These are phyloP conservation scores for Cremastinae sp. DNA, from an alignment of 2,888 invertebrate genomes.

Conservation along the genomic window DNA sequence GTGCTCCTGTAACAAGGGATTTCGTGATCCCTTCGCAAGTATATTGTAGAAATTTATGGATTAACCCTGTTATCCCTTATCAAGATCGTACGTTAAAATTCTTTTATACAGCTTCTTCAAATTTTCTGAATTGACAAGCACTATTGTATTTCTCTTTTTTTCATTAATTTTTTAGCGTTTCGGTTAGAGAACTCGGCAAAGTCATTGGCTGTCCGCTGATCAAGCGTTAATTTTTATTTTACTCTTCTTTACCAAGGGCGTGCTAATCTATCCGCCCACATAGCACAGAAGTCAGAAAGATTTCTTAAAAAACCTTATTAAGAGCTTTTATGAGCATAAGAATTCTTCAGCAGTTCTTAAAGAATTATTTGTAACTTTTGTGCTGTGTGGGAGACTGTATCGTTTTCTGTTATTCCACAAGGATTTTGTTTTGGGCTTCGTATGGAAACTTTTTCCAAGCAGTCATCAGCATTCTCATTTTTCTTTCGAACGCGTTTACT, in stretches of 20 bases:
- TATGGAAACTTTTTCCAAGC: not conserved
- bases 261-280: not conserved
- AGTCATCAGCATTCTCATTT: conserved; percentile 1
- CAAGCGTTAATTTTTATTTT: conserved; percentile 11
- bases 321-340: too few species aligned
- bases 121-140: too few species aligned
- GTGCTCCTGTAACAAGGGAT: conserved; percentile 84
- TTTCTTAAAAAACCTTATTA: too few species aligned
- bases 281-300: too few species aligned
- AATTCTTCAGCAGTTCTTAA: too few species aligned
- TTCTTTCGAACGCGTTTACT: not conserved
- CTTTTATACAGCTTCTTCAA: too few species aligned
- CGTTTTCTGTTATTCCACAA: too few species aligned
- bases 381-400: too few species aligned
- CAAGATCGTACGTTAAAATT: too few species aligned
- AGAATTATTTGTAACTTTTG: too few species aligned
- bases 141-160: conserved; percentile 13
- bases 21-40: conserved; percentile 77
- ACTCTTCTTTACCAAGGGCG: not conserved
- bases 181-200: conserved; percentile 29
- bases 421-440: too few species aligned
- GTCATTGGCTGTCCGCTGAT: conserved; percentile 19
- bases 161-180: conserved; percentile 7
- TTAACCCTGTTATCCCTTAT: not conserved
- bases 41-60: conserved; percentile 71